These are phyloP conservation scores for Acrossocheilus wenchowensis DNA, from an alignment of 2,797 vertebrate species.

Conservation along the genomic window DNA sequence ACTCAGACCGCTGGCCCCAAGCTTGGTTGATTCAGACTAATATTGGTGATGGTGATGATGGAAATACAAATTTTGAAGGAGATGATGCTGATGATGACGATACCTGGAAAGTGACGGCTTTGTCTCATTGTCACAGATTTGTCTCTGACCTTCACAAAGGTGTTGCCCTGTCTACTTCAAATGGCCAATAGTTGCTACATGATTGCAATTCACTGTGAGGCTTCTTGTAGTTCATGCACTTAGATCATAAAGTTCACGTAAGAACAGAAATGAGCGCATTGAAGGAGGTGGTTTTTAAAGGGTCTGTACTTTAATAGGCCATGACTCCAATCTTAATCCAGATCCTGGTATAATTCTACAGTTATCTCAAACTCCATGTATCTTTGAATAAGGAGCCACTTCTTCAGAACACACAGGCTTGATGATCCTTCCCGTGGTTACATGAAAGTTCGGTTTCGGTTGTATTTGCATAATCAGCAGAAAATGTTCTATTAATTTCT, in stretches of 20 bases:
- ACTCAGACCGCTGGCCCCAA: conserved; percentile 36
- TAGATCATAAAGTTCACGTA: conserved; percentile 39
- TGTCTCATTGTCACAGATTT: conserved; percentile 58
- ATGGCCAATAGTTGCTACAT: conserved; percentile 47
- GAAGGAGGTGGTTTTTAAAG: conserved; percentile 17
- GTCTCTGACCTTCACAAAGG: conserved; percentile 61
- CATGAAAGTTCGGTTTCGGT: neutral
- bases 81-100: conserved; percentile 56
- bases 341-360: conserved; percentile 33
- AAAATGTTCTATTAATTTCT: conserved; percentile 10
- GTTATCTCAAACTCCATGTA: conserved; percentile 27
- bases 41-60: conserved; percentile 68
- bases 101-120: conserved; percentile 28
- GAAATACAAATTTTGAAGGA: conserved; percentile 51
- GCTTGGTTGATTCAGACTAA: conserved; percentile 63
- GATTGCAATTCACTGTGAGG: conserved; percentile 59
- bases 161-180: conserved; percentile 27
- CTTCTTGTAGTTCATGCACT: conserved; percentile 55
- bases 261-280: conserved; percentile 6
- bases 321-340: conserved; percentile 31
- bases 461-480: conserved; percentile 8
- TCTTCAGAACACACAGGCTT: neutral
- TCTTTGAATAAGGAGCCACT: neutral
- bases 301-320: conserved; percentile 29
- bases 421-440: neutral